Percentiles rank a stretch among this genome's conserved stretches.
phyloP scores from a whole-genome alignment of 2,113 vertebrate genomes.

The Puffinus mauretanicus region DNA sequence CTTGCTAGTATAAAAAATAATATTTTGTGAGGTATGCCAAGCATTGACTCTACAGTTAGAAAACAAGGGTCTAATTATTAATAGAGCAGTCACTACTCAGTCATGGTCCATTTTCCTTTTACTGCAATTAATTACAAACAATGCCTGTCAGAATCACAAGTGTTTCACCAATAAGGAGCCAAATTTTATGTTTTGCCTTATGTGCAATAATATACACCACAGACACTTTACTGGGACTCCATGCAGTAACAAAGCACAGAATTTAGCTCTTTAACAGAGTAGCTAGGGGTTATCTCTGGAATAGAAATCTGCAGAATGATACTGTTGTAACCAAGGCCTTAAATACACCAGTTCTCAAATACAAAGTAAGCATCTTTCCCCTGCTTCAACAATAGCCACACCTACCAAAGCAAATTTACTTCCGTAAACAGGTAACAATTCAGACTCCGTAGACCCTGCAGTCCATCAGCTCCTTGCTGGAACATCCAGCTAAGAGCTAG shows the following conservation, averaged over 20 bases:
- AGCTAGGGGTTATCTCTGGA: neutral
- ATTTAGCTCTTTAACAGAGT: neutral
- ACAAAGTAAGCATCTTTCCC: neutral
- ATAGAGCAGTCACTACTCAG: neutral
- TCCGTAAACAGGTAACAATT: neutral
- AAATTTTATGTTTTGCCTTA: neutral
- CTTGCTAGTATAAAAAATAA: neutral
- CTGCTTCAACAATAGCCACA: rapidly evolving
- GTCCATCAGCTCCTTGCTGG: neutral
- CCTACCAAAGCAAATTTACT: neutral
- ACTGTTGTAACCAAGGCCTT: neutral
- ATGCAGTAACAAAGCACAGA: neutral
- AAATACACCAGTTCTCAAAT: neutral
- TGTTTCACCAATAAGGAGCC: neutral
- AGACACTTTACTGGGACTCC: neutral
- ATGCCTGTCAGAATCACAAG: neutral
- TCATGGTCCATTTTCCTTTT: neutral
- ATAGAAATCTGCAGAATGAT: neutral
- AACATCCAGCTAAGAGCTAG: neutral
- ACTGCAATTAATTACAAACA: neutral
- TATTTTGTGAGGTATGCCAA: neutral
- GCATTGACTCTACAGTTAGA: neutral
- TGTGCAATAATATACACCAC: neutral
- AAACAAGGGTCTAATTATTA: neutral
- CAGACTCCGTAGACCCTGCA: neutral